Base-by-base conservation (phyloP, 2,797 vertebrate species). In the Gymnothorax javanicus region DNA sequence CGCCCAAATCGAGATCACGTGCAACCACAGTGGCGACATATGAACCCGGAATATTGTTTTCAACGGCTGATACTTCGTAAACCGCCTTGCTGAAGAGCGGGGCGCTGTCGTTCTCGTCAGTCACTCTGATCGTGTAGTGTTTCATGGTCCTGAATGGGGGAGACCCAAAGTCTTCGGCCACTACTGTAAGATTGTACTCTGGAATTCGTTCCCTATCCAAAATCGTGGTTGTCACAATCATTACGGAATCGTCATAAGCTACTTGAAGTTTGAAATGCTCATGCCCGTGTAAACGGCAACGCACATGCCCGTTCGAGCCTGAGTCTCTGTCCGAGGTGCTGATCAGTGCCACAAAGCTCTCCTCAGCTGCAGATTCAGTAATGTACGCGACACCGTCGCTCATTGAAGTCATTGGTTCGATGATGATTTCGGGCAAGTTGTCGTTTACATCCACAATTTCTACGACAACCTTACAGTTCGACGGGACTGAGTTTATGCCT, bases 241-340 rank as follows among this genome's bases (percentile, higher is more conserved):
- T 96, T 85, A 95, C 96, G 0, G 95, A 94, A 91, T 97, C 96
- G 0, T 95, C 95, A 58, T 97, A 97, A 0, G 96, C 96, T 87
- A 96, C 94, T 90, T 96, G 95, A 3, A 97, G 91, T 82, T 89
- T 94, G 89, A 97, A 97, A 87, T 97, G 95, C 82, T 95, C 92
- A 87, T 97, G 96, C 56, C 96, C 96, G 89, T 96, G 93, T 23
- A 97, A 92, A 87, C 93, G 94, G 85, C 94, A 87, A 57, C 90
- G 95, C 87, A 97, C 96, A 69, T 95, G 94, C 50, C 96, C 96
- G 82, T 96, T 97, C 25, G 94, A 91, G 59, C 96, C 96, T 0
- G 96, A 96, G 92, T 97, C 96, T 83, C 92, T 93, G 93, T 97
- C 96, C 89, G 95, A 91, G 92, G 96, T 96, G 94, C 96, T 96